Evolutionary conservation across 2,888 invertebrate species (phyloP).

Genomic region (Cordilura impudica): DNA sequence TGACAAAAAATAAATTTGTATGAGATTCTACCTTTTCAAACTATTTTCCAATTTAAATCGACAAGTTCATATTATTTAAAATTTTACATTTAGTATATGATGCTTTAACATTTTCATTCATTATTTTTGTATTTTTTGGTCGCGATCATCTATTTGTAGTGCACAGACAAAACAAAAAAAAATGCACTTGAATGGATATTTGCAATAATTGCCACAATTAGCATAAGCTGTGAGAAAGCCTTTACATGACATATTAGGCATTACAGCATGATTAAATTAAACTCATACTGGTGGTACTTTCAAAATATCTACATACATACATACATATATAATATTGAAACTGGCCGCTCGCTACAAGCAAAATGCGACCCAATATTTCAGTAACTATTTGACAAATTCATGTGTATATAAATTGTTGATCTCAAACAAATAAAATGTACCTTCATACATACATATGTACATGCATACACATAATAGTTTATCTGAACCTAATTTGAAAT

Average conservation of each 20-base stretch:
- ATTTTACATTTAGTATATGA: conserved; percentile 22
- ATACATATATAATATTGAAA: conserved; percentile 11
- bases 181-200: conserved; percentile 30
- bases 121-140: not conserved
- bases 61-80: conserved; percentile 24
- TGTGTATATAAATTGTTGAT: conserved; percentile 45
- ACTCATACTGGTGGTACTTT: not conserved
- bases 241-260: conserved; percentile 3
- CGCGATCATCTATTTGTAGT: conserved; percentile 8
- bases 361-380: conserved; percentile 53
- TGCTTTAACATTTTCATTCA: conserved; percentile 43
- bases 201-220: conserved; percentile 54
- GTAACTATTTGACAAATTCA: conserved; percentile 60
- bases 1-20: too few relatives aligned
- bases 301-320: not conserved
- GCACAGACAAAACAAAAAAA: conserved; percentile 1
- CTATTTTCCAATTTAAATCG: not conserved
- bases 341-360: conserved; percentile 10
- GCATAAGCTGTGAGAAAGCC: conserved; percentile 43
- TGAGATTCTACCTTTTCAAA: not conserved
- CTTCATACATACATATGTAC: not conserved
- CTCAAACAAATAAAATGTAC: not conserved
- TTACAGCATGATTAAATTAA: not conserved
- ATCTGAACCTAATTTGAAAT: conserved; percentile 18
- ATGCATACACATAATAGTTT: not conserved